These are phyloP conservation scores for Bacillus rossius DNA, from an alignment of 1,140 invertebrate species.

Conservation along the genomic window DNA sequence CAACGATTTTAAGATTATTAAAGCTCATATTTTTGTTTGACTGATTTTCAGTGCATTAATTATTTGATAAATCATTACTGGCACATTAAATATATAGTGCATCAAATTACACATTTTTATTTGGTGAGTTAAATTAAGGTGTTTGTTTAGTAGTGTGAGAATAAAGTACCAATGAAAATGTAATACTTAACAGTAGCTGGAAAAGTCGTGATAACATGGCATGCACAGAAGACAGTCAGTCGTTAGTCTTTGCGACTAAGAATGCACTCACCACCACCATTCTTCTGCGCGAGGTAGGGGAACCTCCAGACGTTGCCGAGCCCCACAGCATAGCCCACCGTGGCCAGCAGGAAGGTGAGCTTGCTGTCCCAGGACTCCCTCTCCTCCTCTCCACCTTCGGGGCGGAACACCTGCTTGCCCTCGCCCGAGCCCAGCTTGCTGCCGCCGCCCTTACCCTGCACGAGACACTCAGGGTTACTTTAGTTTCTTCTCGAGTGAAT, in stretches of 20 bases:
- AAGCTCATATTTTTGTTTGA: too few species aligned
- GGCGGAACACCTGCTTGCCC: constrained; percentile 58
- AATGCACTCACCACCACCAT: constrained; percentile 72
- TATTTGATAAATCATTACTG: too few species aligned
- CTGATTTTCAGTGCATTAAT: too few species aligned
- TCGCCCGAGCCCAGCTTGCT: constrained; percentile 51
- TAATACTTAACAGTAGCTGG: not conserved
- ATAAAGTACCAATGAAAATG: not conserved
- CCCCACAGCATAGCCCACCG: constrained; percentile 89
- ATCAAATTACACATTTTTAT: too few species aligned
- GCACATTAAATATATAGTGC: too few species aligned
- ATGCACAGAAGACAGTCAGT: not conserved
- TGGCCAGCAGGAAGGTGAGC: constrained; percentile 83
- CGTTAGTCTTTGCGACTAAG: too few species aligned
- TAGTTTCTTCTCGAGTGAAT: too few species aligned
- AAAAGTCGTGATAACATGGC: not conserved
- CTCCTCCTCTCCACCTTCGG: constrained; percentile 71
- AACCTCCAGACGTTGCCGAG: constrained; percentile 94
- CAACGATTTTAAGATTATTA: too few species aligned
- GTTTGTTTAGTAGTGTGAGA: not conserved
- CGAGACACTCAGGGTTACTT: too few species aligned
- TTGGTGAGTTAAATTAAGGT: too few species aligned
- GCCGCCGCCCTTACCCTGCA: constrained; percentile 34
- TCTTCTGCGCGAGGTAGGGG: constrained; percentile 87
- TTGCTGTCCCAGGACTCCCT: constrained; percentile 92